Base-by-base conservation (phyloP, 2,797 vertebrate genomes). In the Saxicola maurus region DNA sequence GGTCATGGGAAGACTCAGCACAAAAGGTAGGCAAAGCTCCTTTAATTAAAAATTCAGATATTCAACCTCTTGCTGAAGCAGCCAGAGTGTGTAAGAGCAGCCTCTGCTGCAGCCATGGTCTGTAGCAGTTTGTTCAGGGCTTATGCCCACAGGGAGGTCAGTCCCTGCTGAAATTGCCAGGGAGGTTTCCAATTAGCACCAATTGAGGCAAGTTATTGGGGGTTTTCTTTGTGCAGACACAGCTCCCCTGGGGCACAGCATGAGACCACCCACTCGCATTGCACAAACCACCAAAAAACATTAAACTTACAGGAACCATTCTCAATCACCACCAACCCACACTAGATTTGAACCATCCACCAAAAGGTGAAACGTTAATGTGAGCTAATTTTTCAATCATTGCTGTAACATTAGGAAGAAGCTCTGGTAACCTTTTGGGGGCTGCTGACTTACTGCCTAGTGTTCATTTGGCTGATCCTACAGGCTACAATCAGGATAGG, bases 331-430 rank as follows among this genome's bases (percentile, higher is more conserved):
- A 69, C 64, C 49, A 87, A 79, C 59, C 62, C 60, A 33, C 27
- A 23, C 65, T 77, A 82, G 81, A 91, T 91, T 89, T 89, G 94
- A 96, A 95, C 73, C 85, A 91, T 85, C 43, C 86, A 60, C 80
- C 0, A 0, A 83, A 69, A 94, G 93, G 95, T 78, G 90, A 95
- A 93, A 94, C 64, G 83, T 90, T 95, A 94, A 89, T 67, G 69
- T 1, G 21, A 89, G 85, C 68, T 94, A 94, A 89, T 94, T 92
- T 93, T 90, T 86, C 90, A 76, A 94, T 93, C 77, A 89, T 89
- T 92, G 85, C 77, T 82, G 85, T 94, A 94, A 89, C 77, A 74
- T 96, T 88, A 95, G 85, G 93, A 94, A 96, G 91, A 89, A 93
- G 82, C 87, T 95, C 85, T 87, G 91, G 71, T 96, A 94, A 95